Evolutionary conservation across 2,797 vertebrate species (phyloP), one percentile per base, ranked within the genome.

Genomic region (Tragopan temminckii): DNA sequence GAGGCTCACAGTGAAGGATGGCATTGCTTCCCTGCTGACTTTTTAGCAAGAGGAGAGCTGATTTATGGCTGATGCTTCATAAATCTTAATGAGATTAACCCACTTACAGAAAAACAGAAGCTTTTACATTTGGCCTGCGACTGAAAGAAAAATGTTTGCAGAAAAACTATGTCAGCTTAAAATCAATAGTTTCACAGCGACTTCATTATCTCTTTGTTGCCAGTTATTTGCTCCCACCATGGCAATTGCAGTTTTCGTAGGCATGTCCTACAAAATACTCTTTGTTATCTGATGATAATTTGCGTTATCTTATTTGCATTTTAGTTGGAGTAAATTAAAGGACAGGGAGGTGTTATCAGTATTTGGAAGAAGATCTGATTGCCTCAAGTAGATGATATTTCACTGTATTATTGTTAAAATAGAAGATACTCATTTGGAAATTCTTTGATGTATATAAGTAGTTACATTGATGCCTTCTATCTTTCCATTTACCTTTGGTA

Each of bases 1-100:
- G 45, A 87, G 62, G 75, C 62, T 90, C 40, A n/a, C n/a, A 5
- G 25, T 40, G 72, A 87, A 71, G 62, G 78, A 29, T 40, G 31
- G 76, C 85, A 85, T 85, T 58, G 35, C 48, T 68, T 82, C 43
- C 68, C 64, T 82, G 64, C 18, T 80, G 88, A 42, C 35, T 57
- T 85, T 69, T 62, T 71, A 93, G 48, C 36, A 71, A 58, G n/a
- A 70, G 66, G 55, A 74, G 16, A 42, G 50, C 64, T 75, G 66
- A 17, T 85, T 87, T 92, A 55, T 71, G 43, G 53, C 38, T 64
- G 45, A 5, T 3, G n/a, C 74, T 67, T 58, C 69, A 82, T 42
- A 77, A 85, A 68, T 38, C 45, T 58, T 87, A 89, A 78, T 88
- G 72, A 64, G 76, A 82, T 95, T 74, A 94, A 66, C 45, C 23